Conservation (phyloP, 2,797 vertebrate genomes). For the Loris lydekkerianus region DNA sequence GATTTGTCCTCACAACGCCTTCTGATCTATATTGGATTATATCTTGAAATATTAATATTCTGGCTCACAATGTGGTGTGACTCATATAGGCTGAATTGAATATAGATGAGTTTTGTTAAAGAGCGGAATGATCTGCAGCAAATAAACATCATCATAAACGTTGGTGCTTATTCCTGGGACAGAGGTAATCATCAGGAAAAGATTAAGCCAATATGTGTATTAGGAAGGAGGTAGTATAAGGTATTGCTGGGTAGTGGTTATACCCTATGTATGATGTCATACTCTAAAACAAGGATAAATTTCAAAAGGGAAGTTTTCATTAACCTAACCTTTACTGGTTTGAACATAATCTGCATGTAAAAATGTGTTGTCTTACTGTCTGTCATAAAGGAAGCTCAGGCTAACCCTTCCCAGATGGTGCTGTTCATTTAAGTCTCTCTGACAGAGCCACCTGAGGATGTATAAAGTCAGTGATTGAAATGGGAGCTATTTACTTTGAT, state of each 20-base stretch:
- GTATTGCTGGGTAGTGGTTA: neutral
- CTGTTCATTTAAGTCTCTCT: constrained; percentile 12
- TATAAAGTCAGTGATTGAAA: constrained; percentile 28
- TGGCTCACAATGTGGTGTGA: constrained; percentile 50
- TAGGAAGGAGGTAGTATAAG: constrained; percentile 40
- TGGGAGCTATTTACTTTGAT: neutral
- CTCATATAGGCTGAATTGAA: constrained; percentile 72
- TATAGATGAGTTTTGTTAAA: constrained; percentile 75
- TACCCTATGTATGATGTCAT: neutral
- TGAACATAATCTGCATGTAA: constrained; percentile 5
- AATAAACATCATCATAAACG: constrained; percentile 76
- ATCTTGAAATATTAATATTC: constrained; percentile 77
- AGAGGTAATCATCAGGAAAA: constrained; percentile 63
- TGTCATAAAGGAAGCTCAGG: neutral
- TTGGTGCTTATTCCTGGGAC: constrained; percentile 61
- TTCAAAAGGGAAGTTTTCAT: constrained; percentile 42
- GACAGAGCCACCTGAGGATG: neutral
- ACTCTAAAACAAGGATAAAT: constrained; percentile 37
- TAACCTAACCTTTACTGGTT: constrained; percentile 45
- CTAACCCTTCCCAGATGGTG: neutral
- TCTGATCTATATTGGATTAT: constrained; percentile 70
- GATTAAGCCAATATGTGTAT: constrained; percentile 47
- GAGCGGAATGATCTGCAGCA: constrained; percentile 62
- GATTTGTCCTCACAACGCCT: constrained; percentile 62
- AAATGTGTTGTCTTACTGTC: constrained; percentile 19